Conservation (phyloP, 1,140 invertebrate species). For the Hylyphantes graminicola region DNA sequence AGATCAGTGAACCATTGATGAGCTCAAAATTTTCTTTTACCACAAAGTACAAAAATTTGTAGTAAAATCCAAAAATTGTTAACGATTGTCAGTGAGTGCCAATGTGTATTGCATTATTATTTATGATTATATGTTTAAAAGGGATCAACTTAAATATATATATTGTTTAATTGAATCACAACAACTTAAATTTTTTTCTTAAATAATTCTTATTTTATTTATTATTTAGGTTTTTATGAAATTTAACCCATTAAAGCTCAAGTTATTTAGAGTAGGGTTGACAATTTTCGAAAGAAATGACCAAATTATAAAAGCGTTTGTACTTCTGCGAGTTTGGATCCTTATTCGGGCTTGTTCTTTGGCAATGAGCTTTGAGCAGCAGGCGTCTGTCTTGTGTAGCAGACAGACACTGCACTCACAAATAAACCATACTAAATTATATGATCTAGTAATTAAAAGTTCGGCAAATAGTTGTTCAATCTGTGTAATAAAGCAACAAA, state of each 20-base stretch:
- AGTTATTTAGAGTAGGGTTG: not conserved
- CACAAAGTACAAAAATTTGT: conserved; percentile 42
- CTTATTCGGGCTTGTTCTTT: not conserved
- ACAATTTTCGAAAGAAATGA: not conserved
- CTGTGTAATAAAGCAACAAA: too few relatives aligned
- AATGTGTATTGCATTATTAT: conserved; percentile 23
- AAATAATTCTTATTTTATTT: not conserved
- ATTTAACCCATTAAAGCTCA: not conserved
- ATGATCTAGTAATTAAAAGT: not conserved
- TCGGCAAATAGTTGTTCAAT: too few relatives aligned
- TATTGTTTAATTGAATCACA: not conserved
- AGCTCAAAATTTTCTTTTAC: conserved; percentile 23
- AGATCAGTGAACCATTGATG: conserved; percentile 7
- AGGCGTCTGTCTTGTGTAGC: not conserved
- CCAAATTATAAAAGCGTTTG: not conserved
- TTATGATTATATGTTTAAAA: conserved; percentile 18
- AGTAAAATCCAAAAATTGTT: not conserved
- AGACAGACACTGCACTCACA: not conserved
- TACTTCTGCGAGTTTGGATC: not conserved
- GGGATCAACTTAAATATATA: conserved; percentile 17
- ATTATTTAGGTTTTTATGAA: not conserved
- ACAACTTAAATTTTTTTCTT: not conserved
- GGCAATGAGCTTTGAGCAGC: not conserved
- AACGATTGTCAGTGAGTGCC: conserved; percentile 22
- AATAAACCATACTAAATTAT: not conserved